Conservation (phyloP, 2,888 invertebrate species). For the Patella caerulea region DNA sequence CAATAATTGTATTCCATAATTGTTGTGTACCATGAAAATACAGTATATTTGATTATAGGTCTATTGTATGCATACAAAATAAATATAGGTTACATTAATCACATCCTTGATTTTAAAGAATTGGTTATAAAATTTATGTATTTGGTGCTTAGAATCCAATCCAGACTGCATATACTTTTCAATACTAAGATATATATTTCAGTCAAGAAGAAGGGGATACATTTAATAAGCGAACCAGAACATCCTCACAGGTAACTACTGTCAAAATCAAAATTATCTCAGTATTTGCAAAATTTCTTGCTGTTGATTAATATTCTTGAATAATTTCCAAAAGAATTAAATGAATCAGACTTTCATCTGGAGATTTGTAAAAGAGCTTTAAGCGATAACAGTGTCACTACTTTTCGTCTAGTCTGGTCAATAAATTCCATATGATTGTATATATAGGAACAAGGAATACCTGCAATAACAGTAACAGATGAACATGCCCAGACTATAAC, state of each 20-base stretch:
- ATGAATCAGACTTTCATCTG: not conserved
- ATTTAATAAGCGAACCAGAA: conserved; percentile 39
- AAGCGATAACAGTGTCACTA: not conserved
- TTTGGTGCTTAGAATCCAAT: too few species aligned
- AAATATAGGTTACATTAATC: too few species aligned
- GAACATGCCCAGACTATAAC: conserved; percentile 49
- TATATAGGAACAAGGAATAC: conserved; percentile 21
- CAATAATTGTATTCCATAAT: too few species aligned
- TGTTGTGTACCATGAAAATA: too few species aligned
- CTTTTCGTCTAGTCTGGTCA: not conserved
- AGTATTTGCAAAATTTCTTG: too few species aligned
- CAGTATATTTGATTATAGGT: too few species aligned
- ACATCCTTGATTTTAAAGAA: too few species aligned
- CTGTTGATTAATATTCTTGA: too few species aligned
- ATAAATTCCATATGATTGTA: not conserved
- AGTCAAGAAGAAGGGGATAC: conserved; percentile 32
- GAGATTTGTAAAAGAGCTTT: not conserved
- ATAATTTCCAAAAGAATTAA: not conserved
- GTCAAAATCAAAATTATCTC: too few species aligned
- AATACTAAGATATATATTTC: not conserved
- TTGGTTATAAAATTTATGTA: too few species aligned
- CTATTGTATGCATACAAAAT: too few species aligned
- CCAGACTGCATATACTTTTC: too few species aligned
- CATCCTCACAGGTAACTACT: conserved; percentile 28
- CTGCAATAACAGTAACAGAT: conserved; percentile 59